Evolutionary conservation across 2,113 vertebrate species (phyloP), one percentile per base, ranked within the genome.

Genomic region (Danionella cerebrum): DNA sequence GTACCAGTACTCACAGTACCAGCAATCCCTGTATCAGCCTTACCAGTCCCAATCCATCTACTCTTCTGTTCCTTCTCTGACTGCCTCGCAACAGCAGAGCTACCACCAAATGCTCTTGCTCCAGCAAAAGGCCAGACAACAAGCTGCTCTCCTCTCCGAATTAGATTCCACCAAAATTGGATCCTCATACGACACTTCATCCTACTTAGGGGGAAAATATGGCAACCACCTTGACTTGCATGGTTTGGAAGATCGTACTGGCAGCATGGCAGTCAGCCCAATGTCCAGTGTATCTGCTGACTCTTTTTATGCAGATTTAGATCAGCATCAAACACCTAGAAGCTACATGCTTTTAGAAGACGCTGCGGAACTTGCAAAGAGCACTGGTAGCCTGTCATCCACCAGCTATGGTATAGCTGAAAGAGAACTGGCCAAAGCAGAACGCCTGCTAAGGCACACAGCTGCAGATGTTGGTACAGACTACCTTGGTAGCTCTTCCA

Each of bases 281-380:
- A 93, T 99, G 87, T 95, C 95, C 55, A 90, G 87, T 67, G 89
- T 96, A 73, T 97, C 96, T 45, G 88, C 90, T 50, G 96, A 99
- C 76, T 95, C 96, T 0, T 97, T 94, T 78, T 98, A 98, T 78
- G 84, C 93, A 60, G 95, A 98, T 68, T 87, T 99, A 53, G 96
- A 98, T 39, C 72, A 70, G 62, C 74, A 76, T 52, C 94, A 98
- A 24, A 83, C 91, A 24, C 75, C 96, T 16, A 87, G 91, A 53
- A 98, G 92, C 83, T 99, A 97, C 74, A 89, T 97, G 72, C 80
- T 99, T 2, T 84, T 99, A 41, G 96, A 99, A 72, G 96, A 99
- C 74, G 91, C 97, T 73, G 90, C 93, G 19, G 96, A 99, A n/a
- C 87, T 99, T 54, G 87, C 91, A 36, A 97, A 97, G 80, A 87